These are phyloP conservation scores for Alcis repandata DNA, from an alignment of 2,888 invertebrate genomes.

Conservation along the genomic window DNA sequence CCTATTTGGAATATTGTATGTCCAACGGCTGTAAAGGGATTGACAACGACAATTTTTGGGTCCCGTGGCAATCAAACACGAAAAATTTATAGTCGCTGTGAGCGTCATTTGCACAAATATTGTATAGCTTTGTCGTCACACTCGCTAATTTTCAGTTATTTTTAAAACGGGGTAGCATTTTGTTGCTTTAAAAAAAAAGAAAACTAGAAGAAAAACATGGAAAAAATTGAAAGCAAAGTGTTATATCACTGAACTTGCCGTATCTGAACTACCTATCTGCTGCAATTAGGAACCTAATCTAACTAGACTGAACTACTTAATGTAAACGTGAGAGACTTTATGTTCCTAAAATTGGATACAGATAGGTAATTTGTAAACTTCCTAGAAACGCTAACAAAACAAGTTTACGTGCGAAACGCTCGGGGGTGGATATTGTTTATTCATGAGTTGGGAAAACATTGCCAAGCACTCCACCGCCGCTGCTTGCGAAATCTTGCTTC, in stretches of 20 bases:
- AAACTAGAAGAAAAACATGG: too few relatives aligned
- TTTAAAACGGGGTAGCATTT: background rate
- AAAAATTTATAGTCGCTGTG: slow-evolving; percentile 17
- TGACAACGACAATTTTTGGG: slow-evolving; percentile 34
- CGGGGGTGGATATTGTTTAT: slow-evolving; percentile 61
- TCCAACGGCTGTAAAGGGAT: slow-evolving; percentile 37
- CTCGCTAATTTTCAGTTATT: background rate
- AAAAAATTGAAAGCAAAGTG: too few relatives aligned
- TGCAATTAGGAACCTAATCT: slow-evolving; percentile 3
- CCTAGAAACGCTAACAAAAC: slow-evolving; percentile 48
- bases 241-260: too few relatives aligned
- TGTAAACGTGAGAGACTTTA: slow-evolving; percentile 22
- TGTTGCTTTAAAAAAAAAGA: background rate
- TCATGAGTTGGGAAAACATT: slow-evolving; percentile 65
- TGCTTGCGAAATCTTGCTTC: slow-evolving; percentile 51
- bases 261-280: too few relatives aligned
- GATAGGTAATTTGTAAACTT: slow-evolving; percentile 38
- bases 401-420: slow-evolving; percentile 51
- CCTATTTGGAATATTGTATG: slow-evolving; percentile 39
- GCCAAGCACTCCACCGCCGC: slow-evolving; percentile 54
- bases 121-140: slow-evolving; percentile 1
- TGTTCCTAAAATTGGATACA: slow-evolving; percentile 29
- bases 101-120: slow-evolving; percentile 20
- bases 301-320: slow-evolving; percentile 14
- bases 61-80: slow-evolving; percentile 26